These are phyloP conservation scores for Chaetodon trifasciatus DNA, from an alignment of 2,797 vertebrate genomes.

Conservation along the genomic window DNA sequence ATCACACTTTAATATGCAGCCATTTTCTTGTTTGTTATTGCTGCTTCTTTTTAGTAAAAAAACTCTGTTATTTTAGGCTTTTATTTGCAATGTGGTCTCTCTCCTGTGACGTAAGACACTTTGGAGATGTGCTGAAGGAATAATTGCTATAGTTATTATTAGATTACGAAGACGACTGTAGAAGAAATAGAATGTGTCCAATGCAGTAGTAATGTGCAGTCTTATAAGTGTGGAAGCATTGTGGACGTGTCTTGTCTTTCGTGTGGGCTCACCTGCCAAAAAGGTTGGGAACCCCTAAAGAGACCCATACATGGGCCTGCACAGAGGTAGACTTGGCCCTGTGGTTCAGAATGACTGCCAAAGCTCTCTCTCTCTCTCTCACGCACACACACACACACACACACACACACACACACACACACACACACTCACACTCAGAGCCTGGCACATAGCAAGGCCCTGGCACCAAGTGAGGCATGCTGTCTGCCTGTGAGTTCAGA, in stretches of 20 bases:
- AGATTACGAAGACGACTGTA: background rate
- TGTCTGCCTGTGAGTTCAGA: conserved; percentile 41
- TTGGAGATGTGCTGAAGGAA: conserved; percentile 20
- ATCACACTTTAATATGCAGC: background rate
- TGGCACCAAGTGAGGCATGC: conserved; percentile 39
- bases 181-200: background rate
- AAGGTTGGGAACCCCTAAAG: conserved; percentile 34
- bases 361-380: conserved; percentile 12
- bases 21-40: background rate
- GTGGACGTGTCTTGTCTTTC: conserved; percentile 31
- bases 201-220: conserved; percentile 10
- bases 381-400: conserved; percentile 3
- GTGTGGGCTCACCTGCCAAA: conserved; percentile 37
- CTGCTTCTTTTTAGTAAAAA: background rate
- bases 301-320: conserved; percentile 40
- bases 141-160: conserved; percentile 6
- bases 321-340: conserved; percentile 46
- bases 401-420: conserved; percentile 12
- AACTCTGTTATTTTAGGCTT: background rate
- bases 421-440: conserved; percentile 17
- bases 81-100: background rate
- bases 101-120: conserved; percentile 3
- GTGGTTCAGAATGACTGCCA: conserved; percentile 27
- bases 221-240: conserved; percentile 14
- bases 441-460: conserved; percentile 18